These are phyloP conservation scores for Trachelus iudaicus DNA, from an alignment of 2,888 invertebrate species.

Conservation along the genomic window DNA sequence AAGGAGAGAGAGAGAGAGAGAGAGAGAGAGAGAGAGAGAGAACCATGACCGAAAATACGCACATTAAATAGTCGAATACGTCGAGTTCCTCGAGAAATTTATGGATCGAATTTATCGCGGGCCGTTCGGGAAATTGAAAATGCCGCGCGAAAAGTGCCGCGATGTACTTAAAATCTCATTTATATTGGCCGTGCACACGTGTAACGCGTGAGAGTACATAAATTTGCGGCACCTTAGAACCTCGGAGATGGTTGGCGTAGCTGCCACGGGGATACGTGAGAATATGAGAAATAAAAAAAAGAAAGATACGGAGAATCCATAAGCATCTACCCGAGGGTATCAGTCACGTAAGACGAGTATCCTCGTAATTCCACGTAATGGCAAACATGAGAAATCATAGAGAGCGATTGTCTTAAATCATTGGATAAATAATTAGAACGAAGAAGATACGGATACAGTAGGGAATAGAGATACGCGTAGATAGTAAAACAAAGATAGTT, in stretches of 20 bases:
- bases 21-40: neutral
- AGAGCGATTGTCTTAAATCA: no score
- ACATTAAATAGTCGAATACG: conserved; percentile 47
- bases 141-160: conserved; percentile 26
- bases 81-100: conserved; percentile 47
- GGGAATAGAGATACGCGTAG: neutral
- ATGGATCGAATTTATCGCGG: conserved; percentile 47
- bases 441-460: conserved; percentile 3
- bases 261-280: no score
- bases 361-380: no score
- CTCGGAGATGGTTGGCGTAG: conserved; percentile 30
- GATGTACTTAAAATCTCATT: conserved; percentile 60
- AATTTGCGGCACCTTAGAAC: conserved; percentile 43
- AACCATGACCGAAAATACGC: conserved; percentile 26
- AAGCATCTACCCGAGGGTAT: no score
- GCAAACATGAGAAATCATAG: no score
- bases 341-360: no score
- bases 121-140: conserved; percentile 46
- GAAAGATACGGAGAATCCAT: no score
- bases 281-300: no score
- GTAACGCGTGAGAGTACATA: conserved; percentile 40
- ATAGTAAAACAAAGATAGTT: no score
- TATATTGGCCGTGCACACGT: conserved; percentile 47
- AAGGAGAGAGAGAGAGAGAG: conserved; percentile 2
- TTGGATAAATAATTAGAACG: neutral